A percentile compares a stretch with the other conserved stretches of the same genome.
Evolutionary conservation across 2,888 invertebrate species (phyloP).

Genomic region (Graphium colonna): DNA sequence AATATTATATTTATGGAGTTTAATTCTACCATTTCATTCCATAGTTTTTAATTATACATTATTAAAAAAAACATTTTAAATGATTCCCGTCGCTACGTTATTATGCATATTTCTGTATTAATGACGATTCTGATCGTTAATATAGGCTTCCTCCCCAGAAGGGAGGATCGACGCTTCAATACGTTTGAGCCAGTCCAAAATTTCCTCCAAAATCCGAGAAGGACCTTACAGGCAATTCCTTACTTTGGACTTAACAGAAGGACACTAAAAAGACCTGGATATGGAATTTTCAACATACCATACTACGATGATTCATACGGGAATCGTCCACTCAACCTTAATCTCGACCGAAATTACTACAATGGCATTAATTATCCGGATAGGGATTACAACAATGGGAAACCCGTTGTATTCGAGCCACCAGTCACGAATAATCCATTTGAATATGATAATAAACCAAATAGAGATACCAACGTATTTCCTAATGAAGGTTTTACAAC

Average conservation of each 20-base stretch:
- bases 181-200: constrained; percentile 31
- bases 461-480: constrained; percentile 6
- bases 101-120: no score
- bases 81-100: no score
- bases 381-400: constrained; percentile 24
- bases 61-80: no score
- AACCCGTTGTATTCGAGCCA: constrained; percentile 22
- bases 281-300: constrained; percentile 25
- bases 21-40: no score
- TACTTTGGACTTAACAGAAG: constrained; percentile 31
- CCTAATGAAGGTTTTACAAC: constrained; percentile 6
- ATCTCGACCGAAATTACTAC: constrained; percentile 29
- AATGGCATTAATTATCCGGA: constrained; percentile 32
- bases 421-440: constrained; percentile 12
- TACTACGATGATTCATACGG: constrained; percentile 27
- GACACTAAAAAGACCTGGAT: constrained; percentile 26
- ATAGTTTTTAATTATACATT: no score
- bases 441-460: constrained; percentile 12
- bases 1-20: no score
- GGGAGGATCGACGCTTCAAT: constrained; percentile 39
- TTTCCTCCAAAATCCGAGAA: constrained; percentile 34
- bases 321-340: constrained; percentile 16
- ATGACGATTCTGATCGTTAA: no score
- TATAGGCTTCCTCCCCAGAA: constrained; percentile 52
- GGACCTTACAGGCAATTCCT: constrained; percentile 37